These are phyloP conservation scores for Crenuchus spilurus DNA, from an alignment of 2,797 vertebrate species.

Conservation along the genomic window DNA sequence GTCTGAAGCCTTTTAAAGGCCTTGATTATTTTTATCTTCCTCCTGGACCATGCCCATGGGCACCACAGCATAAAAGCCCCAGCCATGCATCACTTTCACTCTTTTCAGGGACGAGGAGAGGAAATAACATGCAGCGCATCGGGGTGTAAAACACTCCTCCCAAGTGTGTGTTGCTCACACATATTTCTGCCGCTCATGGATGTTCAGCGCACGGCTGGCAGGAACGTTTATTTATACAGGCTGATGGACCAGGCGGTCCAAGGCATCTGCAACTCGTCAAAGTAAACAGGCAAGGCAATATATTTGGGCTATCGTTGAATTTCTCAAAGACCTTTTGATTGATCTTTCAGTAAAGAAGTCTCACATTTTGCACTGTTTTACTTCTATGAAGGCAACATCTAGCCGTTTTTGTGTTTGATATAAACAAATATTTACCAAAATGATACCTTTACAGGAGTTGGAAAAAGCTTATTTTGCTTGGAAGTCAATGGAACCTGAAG, in stretches of 20 bases:
- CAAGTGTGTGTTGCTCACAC: constrained; percentile 27
- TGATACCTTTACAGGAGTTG: too few relatives aligned
- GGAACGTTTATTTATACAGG: constrained; percentile 61
- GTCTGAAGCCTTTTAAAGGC: background rate
- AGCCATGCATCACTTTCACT: constrained; percentile 38
- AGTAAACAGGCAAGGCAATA: constrained; percentile 50
- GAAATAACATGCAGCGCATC: constrained; percentile 28
- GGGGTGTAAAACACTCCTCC: constrained; percentile 15
- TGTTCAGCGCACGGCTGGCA: constrained; percentile 26
- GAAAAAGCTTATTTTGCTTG: too few relatives aligned
- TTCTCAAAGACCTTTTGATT: constrained; percentile 51
- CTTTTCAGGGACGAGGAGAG: constrained; percentile 22
- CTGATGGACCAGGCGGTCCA: constrained; percentile 43
- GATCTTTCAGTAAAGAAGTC: constrained; percentile 45
- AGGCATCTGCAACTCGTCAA: constrained; percentile 48
- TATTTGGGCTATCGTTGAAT: constrained; percentile 28
- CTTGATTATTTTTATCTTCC: constrained; percentile 42
- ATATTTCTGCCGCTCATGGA: constrained; percentile 30
- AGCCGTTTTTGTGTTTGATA: too few relatives aligned
- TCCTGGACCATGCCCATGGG: constrained; percentile 16
- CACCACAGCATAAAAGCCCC: constrained; percentile 19
- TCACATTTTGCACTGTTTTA: constrained; percentile 26
- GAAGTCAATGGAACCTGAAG: too few relatives aligned
- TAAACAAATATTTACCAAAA: too few relatives aligned
- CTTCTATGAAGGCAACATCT: constrained; percentile 34